Evolutionary conservation across 2,113 vertebrate genomes (phyloP).

Genomic region (Neomonachus schauinslandi): DNA sequence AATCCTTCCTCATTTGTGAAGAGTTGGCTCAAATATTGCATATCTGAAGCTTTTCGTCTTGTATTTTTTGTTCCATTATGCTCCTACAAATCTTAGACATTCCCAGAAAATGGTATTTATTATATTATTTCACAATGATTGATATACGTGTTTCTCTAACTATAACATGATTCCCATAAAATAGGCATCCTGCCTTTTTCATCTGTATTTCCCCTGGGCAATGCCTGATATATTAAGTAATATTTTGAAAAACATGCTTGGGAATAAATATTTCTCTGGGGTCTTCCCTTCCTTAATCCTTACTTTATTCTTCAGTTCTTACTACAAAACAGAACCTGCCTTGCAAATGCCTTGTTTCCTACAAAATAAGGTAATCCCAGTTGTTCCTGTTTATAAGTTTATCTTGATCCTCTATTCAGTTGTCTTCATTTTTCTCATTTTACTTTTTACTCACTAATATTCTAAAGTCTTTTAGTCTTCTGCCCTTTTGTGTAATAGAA

Average conservation of each 20-base stretch:
- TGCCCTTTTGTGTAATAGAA: not conserved
- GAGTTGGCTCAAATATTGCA: not conserved
- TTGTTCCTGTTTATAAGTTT: slow-evolving; percentile 21
- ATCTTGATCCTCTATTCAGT: not conserved
- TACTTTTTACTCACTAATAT: not conserved
- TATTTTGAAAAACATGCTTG: slow-evolving; percentile 34
- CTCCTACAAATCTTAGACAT: not conserved
- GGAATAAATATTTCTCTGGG: not conserved
- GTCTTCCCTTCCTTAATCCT: not conserved
- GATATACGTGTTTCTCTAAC: not conserved
- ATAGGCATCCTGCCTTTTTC: not conserved
- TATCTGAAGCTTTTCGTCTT: slow-evolving; percentile 2
- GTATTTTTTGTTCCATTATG: not conserved
- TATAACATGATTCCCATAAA: not conserved
- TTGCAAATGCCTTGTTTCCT: slow-evolving; percentile 28
- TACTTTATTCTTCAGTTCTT: slow-evolving; percentile 12
- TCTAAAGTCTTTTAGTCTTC: not conserved
- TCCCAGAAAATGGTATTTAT: not conserved
- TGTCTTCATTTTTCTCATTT: slow-evolving; percentile 41
- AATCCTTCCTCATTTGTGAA: slow-evolving; percentile 13
- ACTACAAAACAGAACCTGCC: not conserved
- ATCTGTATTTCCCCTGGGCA: not conserved
- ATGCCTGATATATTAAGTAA: not conserved
- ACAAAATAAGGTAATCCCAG: not conserved
- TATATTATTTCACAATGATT: not conserved